Conservation (phyloP, 2,888 invertebrate species). For the Griposia aprilina region DNA sequence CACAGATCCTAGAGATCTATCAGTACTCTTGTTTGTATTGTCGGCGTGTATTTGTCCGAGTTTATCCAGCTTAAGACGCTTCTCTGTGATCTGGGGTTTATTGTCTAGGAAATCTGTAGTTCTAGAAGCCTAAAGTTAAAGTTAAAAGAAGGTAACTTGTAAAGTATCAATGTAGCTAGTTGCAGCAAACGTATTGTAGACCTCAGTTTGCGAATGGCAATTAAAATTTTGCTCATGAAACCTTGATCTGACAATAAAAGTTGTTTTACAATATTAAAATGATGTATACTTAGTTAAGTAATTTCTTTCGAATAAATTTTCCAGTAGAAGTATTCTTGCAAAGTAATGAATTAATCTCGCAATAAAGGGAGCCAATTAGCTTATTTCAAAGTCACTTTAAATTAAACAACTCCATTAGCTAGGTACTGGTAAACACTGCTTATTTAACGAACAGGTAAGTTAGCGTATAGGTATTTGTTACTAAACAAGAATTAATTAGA, state of each 20-base stretch:
- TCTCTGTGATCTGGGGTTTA: not conserved
- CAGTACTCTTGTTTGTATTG: constrained; percentile 18
- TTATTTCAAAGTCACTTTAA: not conserved
- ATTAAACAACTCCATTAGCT: not conserved
- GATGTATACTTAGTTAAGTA: not conserved
- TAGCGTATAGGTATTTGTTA: not conserved
- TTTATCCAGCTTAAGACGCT: constrained; percentile 22
- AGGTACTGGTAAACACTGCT: not conserved
- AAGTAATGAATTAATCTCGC: not conserved
- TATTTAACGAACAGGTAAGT: not conserved
- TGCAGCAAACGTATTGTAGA: not conserved
- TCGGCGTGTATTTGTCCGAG: constrained; percentile 25
- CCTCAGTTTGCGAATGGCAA: not conserved
- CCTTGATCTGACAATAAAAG: not conserved
- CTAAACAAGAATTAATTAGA: not conserved
- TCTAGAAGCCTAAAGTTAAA: not conserved
- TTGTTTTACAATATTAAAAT: not conserved
- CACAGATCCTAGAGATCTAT: constrained; percentile 8
- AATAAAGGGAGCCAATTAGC: not conserved
- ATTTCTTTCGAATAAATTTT: not conserved
- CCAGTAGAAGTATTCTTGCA: not conserved
- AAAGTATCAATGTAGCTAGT: not conserved
- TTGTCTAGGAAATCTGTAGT: not conserved
- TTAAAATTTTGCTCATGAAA: not conserved
- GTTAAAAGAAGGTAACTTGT: not conserved